phyloP scores from a whole-genome alignment of 2,888 invertebrate genomes.

The Lagria hirta region DNA sequence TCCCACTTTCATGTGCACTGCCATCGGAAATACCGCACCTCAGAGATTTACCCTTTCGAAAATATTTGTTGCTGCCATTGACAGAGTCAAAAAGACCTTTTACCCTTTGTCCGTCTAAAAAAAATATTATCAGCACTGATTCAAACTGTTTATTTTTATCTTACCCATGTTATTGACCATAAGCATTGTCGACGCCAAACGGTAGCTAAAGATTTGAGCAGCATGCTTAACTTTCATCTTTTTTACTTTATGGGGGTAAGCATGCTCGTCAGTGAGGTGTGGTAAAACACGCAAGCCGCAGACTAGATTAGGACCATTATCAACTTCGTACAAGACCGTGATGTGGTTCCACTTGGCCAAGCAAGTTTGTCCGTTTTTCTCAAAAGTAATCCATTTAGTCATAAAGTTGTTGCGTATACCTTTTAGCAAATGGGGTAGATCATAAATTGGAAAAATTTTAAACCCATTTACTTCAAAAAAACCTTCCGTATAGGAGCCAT shows the following conservation, averaged over 20 bases:
- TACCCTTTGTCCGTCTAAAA: neutral
- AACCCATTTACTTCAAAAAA: neutral
- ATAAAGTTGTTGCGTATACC: constrained; percentile 6
- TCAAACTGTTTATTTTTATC: neutral
- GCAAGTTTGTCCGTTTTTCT: neutral
- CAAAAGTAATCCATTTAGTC: neutral
- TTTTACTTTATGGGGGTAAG: too few species aligned
- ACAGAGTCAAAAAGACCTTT: neutral
- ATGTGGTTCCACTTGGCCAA: constrained; percentile 4
- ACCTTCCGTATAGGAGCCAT: neutral
- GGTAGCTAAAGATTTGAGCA: too few species aligned
- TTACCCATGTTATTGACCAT: neutral
- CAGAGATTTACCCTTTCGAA: too few species aligned
- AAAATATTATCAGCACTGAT: neutral
- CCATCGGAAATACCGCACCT: too few species aligned
- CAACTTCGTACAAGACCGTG: neutral
- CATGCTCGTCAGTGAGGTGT: too few species aligned
- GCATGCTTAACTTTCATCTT: too few species aligned
- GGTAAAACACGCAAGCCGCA: neutral
- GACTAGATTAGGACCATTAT: neutral
- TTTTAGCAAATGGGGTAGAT: too few species aligned
- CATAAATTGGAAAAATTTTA: constrained; percentile 2
- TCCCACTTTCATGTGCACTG: too few species aligned
- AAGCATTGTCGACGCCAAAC: neutral
- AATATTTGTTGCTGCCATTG: too few species aligned